Base-by-base conservation (phyloP, 2,797 vertebrate genomes). In the Austrolebias charrua region DNA sequence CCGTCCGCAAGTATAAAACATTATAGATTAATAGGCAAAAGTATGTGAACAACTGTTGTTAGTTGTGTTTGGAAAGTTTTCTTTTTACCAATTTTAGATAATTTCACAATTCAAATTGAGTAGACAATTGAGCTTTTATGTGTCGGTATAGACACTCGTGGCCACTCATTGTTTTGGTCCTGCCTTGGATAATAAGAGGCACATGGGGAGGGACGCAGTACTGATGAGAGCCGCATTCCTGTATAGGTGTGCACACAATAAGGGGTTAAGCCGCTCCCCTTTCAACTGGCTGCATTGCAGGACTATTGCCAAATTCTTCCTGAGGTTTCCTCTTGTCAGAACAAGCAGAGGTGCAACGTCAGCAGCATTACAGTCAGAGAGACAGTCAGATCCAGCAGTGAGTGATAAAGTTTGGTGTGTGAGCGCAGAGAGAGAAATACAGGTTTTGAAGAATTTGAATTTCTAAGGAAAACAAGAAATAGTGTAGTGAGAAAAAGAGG, bases 301-400 rank as follows among this genome's bases (percentile, higher is more conserved):
- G 88, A 91, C 91, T 86, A 91, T 79, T 88, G 83, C 80, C 80
- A 75, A 91, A 94, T 93, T 92, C 91, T 92, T 93, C 93, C 88
- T 85, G 85, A 85, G 81, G 79, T 60, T 85, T 92, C 90, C 88
- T 91, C 92, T 91, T 91, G 92, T 92, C 85, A 89, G 91, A 79
- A 90, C 93, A 91, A 69, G 92, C 87, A 89, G 81, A 89, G 83
- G 82, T 86, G 79, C 82, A 59, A 60, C 79, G 86, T 93, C 33
- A 40, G 38, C 91, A 93, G 92, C 89, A 86, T 66, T 61, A 68
- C 75, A 72, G 69, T 66, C 51, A 2, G 24, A 54, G 66, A 67
- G 70, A 68, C 53, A 38, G 24, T 53, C 53, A 35, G 63, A 72
- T 31, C 54, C 55, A 70, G 73, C 58, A 48, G 40, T 58, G 67